Conservation (phyloP, 2,113 vertebrate genomes). For the Chionomys nivalis region DNA sequence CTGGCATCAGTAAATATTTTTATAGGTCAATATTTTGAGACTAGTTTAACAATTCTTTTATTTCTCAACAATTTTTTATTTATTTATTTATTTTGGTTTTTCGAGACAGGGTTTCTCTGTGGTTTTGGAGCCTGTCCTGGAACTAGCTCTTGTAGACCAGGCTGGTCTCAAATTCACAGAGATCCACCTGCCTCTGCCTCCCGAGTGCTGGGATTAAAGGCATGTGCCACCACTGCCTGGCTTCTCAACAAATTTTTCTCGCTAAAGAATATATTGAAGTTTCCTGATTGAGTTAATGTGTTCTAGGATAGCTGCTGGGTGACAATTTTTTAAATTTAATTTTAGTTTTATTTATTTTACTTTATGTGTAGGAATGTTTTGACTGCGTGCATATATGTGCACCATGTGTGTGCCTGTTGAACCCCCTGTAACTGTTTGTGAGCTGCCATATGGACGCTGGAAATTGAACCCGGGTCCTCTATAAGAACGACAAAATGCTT, state of each 20-base stretch:
- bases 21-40: not conserved
- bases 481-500: not conserved
- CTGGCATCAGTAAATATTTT: not conserved
- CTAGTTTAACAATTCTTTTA: not conserved
- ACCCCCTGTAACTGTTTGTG: not conserved
- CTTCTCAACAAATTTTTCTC: not conserved
- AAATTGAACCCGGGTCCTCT: not conserved
- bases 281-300: not conserved
- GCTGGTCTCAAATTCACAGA: too few relatives aligned
- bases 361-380: not conserved
- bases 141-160: too few relatives aligned
- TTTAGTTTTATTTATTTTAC: not conserved
- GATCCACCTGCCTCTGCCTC: too few relatives aligned
- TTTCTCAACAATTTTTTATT: not conserved
- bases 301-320: too few relatives aligned
- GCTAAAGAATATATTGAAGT: not conserved
- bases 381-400: not conserved
- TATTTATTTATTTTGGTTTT: too few relatives aligned
- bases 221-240: too few relatives aligned
- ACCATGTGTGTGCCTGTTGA: not conserved
- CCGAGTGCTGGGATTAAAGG: too few relatives aligned
- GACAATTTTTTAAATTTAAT: not conserved
- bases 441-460: not conserved
- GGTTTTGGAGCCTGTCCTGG: too few relatives aligned
- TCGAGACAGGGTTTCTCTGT: too few relatives aligned